phyloP scores from a whole-genome alignment of 2,113 vertebrate species.

The Bujurquina vittata region DNA sequence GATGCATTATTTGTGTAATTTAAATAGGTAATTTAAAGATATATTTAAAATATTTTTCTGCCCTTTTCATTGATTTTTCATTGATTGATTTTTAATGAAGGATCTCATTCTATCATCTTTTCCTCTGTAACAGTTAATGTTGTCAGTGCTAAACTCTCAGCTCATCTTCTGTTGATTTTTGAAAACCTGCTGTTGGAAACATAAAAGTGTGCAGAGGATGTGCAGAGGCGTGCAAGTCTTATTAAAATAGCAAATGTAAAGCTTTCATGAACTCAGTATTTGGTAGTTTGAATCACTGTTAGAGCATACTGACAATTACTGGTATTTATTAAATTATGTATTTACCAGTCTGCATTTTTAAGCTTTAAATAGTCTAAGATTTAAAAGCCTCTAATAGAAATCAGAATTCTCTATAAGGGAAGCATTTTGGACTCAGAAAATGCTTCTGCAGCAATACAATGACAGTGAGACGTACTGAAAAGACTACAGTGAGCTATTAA shows the following conservation, averaged over 20 bases:
- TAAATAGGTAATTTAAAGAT: neutral
- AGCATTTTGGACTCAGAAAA: neutral
- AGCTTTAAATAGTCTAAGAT: neutral
- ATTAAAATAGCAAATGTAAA: conserved; percentile 38
- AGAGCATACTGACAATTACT: neutral
- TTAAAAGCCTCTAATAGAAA: conserved; percentile 4
- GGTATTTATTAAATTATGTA: neutral
- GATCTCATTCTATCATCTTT: neutral
- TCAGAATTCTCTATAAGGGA: neutral
- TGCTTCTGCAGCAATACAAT: neutral
- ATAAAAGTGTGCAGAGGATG: conserved; percentile 24
- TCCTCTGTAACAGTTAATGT: neutral
- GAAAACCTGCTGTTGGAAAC: conserved; percentile 7
- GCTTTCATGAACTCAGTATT: conserved; percentile 7
- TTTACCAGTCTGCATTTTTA: neutral
- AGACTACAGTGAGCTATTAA: conserved; percentile 12
- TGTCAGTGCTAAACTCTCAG: conserved; percentile 9
- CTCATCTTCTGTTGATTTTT: conserved; percentile 7
- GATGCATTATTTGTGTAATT: neutral
- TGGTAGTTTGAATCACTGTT: neutral
- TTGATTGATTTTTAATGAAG: neutral
- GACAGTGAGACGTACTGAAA: neutral
- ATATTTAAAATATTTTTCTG: neutral
- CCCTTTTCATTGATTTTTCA: neutral
- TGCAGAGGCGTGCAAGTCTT: conserved; percentile 36